These are phyloP conservation scores for Platalea minor DNA, from an alignment of 2,797 vertebrate species.

Conservation along the genomic window DNA sequence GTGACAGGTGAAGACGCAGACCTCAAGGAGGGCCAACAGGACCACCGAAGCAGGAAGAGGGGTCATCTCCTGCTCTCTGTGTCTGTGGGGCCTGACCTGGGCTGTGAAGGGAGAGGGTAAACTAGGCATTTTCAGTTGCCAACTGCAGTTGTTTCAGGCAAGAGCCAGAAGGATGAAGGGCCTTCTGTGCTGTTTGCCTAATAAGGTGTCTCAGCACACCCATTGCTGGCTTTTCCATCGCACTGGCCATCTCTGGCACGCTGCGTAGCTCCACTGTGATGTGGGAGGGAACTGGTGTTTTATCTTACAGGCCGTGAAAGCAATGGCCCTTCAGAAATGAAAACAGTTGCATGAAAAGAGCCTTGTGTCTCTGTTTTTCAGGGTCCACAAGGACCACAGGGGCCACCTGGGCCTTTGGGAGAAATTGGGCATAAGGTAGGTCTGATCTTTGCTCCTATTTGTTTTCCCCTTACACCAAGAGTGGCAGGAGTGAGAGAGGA, in stretches of 20 bases:
- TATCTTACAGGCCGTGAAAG: neutral
- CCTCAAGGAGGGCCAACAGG: neutral
- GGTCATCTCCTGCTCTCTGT: neutral
- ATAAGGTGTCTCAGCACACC: neutral
- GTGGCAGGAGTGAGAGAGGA: neutral
- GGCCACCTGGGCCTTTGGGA: conserved; percentile 86
- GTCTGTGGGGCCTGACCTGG: neutral
- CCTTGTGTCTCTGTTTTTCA: conserved; percentile 64
- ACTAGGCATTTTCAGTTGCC: neutral
- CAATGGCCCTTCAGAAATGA: neutral
- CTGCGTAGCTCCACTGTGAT: neutral
- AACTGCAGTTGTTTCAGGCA: neutral
- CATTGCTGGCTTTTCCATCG: neutral
- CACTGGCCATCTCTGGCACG: neutral
- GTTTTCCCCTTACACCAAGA: neutral
- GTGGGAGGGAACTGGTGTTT: neutral
- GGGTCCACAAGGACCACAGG: conserved; percentile 88
- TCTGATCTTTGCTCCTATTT: neutral
- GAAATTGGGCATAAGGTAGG: conserved; percentile 91
- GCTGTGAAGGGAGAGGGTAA: neutral
- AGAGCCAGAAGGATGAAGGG: neutral
- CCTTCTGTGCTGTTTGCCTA: neutral
- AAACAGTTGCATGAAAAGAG: neutral
- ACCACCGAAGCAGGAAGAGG: neutral
- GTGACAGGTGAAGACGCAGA: neutral